Evolutionary conservation across 35 echinoderm and acorn worm species (phyloP).

Genomic region (Heliocidaris erythrogramma): DNA sequence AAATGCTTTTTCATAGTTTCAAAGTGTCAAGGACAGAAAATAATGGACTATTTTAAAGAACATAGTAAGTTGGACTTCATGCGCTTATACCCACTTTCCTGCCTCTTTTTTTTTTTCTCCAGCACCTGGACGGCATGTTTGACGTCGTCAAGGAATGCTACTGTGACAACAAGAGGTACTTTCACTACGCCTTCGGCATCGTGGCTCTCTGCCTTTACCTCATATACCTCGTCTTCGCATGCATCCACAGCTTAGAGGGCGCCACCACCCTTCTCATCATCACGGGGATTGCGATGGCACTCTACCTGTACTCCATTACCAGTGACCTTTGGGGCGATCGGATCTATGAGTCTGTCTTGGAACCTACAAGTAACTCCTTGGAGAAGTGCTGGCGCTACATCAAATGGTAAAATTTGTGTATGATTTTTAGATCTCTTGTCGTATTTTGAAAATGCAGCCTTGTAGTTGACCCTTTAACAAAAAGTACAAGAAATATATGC

Average conservation of each 20-base stretch:
- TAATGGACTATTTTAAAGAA: too few relatives aligned
- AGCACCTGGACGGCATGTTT: not conserved
- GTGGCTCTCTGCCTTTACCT: slow-evolving; percentile 53
- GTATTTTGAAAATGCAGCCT: too few relatives aligned
- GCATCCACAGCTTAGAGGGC: slow-evolving; percentile 62
- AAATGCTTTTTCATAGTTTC: too few relatives aligned
- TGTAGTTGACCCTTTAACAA: too few relatives aligned
- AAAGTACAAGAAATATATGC: too few relatives aligned
- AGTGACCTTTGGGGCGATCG: slow-evolving; percentile 51
- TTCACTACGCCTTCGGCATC: not conserved
- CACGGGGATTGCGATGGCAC: slow-evolving; percentile 39
- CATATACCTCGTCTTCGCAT: slow-evolving; percentile 60
- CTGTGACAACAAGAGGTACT: slow-evolving; percentile 34
- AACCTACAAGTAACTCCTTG: not conserved
- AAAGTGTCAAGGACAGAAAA: too few relatives aligned
- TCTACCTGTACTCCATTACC: slow-evolving; percentile 47
- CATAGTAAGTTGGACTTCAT: too few relatives aligned
- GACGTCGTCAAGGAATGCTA: slow-evolving; percentile 55
- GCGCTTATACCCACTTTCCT: not conserved
- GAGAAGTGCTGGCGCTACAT: slow-evolving; percentile 62
- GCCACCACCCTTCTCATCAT: slow-evolving; percentile 67
- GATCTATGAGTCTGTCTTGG: slow-evolving; percentile 27
- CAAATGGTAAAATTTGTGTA: slow-evolving; percentile 31
- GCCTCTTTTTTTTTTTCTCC: not conserved
- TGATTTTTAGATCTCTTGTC: too few relatives aligned